Conservation (phyloP, 2,888 invertebrate species). For the Catocala sponsa region DNA sequence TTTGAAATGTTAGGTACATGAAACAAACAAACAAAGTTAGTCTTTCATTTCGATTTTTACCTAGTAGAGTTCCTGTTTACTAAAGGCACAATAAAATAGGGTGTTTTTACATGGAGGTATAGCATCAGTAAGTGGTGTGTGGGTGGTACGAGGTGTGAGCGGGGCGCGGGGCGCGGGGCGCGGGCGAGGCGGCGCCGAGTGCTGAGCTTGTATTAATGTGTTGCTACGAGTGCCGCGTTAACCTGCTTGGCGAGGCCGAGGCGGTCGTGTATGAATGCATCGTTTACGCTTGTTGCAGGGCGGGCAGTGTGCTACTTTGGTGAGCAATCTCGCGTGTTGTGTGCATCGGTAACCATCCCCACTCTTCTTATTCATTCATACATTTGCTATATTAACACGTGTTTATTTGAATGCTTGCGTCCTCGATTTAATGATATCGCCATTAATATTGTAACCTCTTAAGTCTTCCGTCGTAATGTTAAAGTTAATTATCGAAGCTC, state of each 20-base stretch:
- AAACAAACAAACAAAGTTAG: too few species aligned
- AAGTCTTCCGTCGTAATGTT: too few species aligned
- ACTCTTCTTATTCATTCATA: conserved; percentile 90
- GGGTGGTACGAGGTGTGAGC: too few species aligned
- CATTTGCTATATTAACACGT: conserved; percentile 81
- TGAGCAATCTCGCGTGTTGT: conserved; percentile 98
- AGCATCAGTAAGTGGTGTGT: too few species aligned
- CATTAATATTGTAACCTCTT: neutral
- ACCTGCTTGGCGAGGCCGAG: conserved; percentile 27
- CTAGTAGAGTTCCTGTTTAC: too few species aligned
- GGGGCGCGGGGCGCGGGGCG: too few species aligned
- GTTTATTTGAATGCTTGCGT: conserved; percentile 72
- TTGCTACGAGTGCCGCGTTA: conserved; percentile 30
- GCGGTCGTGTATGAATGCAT: conserved; percentile 75
- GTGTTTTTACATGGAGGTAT: too few species aligned
- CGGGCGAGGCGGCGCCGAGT: too few species aligned
- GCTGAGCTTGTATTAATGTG: conserved; percentile 33
- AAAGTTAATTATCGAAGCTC: too few species aligned
- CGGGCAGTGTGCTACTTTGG: conserved; percentile 97
- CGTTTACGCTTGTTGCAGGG: conserved; percentile 91
- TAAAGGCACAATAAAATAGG: too few species aligned
- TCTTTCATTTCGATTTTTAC: too few species aligned
- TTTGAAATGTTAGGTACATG: too few species aligned
- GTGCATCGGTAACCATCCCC: conserved; percentile 97
- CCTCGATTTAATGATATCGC: conserved; percentile 63